A percentile compares a stretch with the other conserved stretches of the same genome.
These are phyloP conservation scores for Abrostola triplasia DNA, from an alignment of 2,888 invertebrate genomes.

Conservation along the genomic window DNA sequence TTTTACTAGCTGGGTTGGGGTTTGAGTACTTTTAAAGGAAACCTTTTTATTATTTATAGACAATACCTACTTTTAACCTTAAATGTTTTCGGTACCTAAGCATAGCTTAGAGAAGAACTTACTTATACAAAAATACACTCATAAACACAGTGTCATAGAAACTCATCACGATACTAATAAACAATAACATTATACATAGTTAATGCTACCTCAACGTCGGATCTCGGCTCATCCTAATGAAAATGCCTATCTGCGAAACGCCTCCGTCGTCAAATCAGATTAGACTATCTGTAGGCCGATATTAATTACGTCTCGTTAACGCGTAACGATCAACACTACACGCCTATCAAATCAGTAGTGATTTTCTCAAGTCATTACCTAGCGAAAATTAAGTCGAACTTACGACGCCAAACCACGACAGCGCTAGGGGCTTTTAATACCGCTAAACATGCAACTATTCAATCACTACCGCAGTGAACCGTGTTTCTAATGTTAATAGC, in stretches of 20 bases:
- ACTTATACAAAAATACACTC: not conserved
- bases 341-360: constrained; percentile 64
- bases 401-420: constrained; percentile 73
- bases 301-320: constrained; percentile 58
- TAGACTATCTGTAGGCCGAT: constrained; percentile 35
- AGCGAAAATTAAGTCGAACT: constrained; percentile 76
- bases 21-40: too few species aligned
- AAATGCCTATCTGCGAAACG: constrained; percentile 24
- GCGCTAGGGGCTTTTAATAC: constrained; percentile 68
- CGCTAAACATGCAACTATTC: constrained; percentile 79
- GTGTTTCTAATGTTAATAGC: constrained; percentile 63
- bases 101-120: too few species aligned
- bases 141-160: too few species aligned
- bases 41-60: too few species aligned
- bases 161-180: not conserved
- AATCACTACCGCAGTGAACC: constrained; percentile 67
- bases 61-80: too few species aligned
- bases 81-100: too few species aligned
- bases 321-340: constrained; percentile 68
- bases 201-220: constrained; percentile 23
- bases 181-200: constrained; percentile 9
- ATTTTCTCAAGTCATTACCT: constrained; percentile 73
- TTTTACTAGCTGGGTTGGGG: not conserved
- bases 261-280: constrained; percentile 35
- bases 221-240: constrained; percentile 22